phyloP scores from a whole-genome alignment of 2,888 invertebrate species.

The Leucania comma region DNA sequence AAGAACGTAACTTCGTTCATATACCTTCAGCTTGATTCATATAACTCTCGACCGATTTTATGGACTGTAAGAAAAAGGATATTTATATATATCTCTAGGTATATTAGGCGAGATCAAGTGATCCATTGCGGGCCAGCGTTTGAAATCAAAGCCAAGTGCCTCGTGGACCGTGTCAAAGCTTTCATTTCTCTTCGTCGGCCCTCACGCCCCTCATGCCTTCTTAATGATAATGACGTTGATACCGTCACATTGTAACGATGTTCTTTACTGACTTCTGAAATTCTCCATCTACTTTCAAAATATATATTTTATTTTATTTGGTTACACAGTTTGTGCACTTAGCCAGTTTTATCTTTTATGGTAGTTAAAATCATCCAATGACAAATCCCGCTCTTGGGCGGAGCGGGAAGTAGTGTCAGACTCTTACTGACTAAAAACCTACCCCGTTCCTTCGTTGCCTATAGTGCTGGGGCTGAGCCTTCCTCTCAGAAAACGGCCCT shows the following conservation, averaged over 20 bases:
- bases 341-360: too few species aligned
- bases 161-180: slow-evolving; percentile 57
- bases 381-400: too few species aligned
- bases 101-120: slow-evolving; percentile 44
- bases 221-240: slow-evolving; percentile 54
- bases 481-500: too few species aligned
- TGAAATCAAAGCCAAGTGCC: slow-evolving; percentile 61
- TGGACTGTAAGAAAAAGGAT: slow-evolving; percentile 37
- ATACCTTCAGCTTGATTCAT: slow-evolving; percentile 13
- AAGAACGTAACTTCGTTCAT: slow-evolving; percentile 1
- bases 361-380: too few species aligned
- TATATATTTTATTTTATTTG: too few species aligned
- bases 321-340: too few species aligned
- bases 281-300: background rate
- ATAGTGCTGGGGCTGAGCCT: too few species aligned
- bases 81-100: slow-evolving; percentile 35
- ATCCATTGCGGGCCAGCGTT: slow-evolving; percentile 41
- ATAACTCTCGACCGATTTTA: slow-evolving; percentile 50
- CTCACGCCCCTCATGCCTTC: slow-evolving; percentile 48
- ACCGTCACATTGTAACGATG: slow-evolving; percentile 34
- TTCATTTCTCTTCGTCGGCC: slow-evolving; percentile 44
- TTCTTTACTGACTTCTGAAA: slow-evolving; percentile 29
- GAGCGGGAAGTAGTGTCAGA: too few species aligned
- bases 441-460: too few species aligned
- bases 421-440: too few species aligned